phyloP scores from a whole-genome alignment of 2,113 vertebrate genomes.

The Megatriorchis doriae region DNA sequence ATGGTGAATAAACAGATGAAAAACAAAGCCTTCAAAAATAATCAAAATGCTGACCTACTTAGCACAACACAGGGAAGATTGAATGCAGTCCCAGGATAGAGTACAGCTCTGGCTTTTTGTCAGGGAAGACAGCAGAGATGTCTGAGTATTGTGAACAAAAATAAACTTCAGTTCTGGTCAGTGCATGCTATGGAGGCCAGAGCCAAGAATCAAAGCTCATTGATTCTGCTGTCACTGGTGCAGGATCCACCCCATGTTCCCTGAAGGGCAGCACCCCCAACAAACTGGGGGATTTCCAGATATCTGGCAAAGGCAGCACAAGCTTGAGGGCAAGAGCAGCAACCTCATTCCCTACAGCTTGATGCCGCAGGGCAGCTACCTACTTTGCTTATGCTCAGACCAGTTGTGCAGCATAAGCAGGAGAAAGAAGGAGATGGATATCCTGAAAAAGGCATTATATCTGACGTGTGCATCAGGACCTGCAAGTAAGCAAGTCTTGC shows the following conservation, averaged over 20 bases:
- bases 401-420: not conserved
- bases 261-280: not conserved
- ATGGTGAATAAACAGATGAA: not conserved
- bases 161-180: not conserved
- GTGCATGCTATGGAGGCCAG: not conserved
- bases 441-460: not conserved
- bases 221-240: not conserved
- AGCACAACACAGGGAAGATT: not conserved
- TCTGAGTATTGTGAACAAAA: not conserved
- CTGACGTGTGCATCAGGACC: not conserved
- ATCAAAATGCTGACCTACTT: not conserved
- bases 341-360: not conserved
- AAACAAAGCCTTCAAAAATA: not conserved
- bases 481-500: not conserved
- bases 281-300: not conserved
- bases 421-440: not conserved
- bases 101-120: not conserved
- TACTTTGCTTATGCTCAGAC: not conserved
- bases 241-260: rapidly evolving
- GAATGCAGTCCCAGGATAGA: not conserved
- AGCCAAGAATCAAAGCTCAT: not conserved
- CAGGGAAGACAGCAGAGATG: not conserved
- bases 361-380: not conserved
- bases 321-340: not conserved
- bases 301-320: not conserved